Evolutionary conservation across 2,797 vertebrate species (phyloP).

Genomic region (Tragelaphus oryx): DNA sequence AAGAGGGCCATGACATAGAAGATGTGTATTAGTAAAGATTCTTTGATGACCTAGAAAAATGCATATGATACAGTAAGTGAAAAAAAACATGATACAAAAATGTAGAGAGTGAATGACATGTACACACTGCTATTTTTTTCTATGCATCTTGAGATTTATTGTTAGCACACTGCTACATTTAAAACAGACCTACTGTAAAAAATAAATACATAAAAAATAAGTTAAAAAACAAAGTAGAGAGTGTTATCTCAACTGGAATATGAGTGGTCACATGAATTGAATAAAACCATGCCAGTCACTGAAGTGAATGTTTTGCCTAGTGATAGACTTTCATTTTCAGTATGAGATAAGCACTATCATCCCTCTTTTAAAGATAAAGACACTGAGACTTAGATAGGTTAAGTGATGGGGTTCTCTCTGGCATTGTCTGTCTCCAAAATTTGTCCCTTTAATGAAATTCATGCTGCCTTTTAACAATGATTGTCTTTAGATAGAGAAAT

Average conservation of each 20-base stretch:
- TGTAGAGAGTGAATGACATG: background rate
- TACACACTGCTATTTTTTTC: background rate
- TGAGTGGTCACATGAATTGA: background rate
- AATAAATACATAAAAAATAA: background rate
- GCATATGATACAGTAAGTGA: background rate
- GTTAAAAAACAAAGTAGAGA: background rate
- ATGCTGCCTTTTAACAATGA: background rate
- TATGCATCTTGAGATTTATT: background rate
- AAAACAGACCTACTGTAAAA: background rate
- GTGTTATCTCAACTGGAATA: background rate
- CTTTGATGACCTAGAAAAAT: background rate
- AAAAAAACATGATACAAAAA: background rate
- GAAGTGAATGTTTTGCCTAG: background rate
- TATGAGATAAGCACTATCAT: background rate
- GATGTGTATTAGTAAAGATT: background rate
- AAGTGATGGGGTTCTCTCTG: background rate
- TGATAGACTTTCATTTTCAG: background rate
- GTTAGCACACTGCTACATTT: background rate
- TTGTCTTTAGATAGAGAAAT: background rate
- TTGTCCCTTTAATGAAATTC: background rate
- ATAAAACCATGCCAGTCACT: background rate
- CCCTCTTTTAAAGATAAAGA: background rate
- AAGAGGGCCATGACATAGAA: background rate
- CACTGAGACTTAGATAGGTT: background rate
- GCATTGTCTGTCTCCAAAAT: background rate